Evolutionary conservation across 2,797 vertebrate genomes (phyloP).

Genomic region (Onychomys arenicola): DNA sequence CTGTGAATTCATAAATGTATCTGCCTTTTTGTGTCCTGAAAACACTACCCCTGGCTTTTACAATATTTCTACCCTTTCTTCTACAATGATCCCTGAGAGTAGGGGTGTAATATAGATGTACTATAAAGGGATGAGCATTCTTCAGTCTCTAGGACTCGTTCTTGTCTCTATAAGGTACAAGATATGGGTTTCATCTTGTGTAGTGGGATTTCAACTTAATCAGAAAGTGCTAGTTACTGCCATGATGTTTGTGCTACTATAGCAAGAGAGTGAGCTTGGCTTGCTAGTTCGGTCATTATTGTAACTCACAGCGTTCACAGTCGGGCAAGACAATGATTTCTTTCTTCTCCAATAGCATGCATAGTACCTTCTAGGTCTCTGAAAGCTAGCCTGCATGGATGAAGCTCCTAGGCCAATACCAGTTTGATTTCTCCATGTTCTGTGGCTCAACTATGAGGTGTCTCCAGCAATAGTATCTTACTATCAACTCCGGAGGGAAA

Average conservation of each 20-base stretch:
- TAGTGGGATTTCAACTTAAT: too few relatives aligned
- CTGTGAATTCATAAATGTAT: neutral
- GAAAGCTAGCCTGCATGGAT: too few relatives aligned
- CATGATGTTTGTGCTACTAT: too few relatives aligned
- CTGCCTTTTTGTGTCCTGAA: neutral
- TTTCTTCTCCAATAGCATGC: neutral
- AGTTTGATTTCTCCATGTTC: neutral
- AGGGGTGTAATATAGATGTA: neutral
- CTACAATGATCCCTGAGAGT: neutral
- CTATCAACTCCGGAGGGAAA: neutral
- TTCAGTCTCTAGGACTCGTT: neutral
- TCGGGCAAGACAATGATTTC: neutral
- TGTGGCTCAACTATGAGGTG: neutral
- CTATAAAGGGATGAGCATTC: neutral
- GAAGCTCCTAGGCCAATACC: neutral
- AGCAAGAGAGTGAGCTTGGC: neutral
- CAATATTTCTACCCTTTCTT: neutral
- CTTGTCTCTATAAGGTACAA: neutral
- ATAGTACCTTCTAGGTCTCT: neutral
- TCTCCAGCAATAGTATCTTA: neutral
- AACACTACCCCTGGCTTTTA: neutral
- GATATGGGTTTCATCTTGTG: neutral
- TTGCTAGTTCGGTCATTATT: neutral
- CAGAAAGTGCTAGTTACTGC: neutral
- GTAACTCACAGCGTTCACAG: neutral